Percentiles rank a stretch among this genome's conserved stretches.
These are phyloP conservation scores for Xyliphius kryptos DNA, from an alignment of 2,113 vertebrate genomes.

Conservation along the genomic window DNA sequence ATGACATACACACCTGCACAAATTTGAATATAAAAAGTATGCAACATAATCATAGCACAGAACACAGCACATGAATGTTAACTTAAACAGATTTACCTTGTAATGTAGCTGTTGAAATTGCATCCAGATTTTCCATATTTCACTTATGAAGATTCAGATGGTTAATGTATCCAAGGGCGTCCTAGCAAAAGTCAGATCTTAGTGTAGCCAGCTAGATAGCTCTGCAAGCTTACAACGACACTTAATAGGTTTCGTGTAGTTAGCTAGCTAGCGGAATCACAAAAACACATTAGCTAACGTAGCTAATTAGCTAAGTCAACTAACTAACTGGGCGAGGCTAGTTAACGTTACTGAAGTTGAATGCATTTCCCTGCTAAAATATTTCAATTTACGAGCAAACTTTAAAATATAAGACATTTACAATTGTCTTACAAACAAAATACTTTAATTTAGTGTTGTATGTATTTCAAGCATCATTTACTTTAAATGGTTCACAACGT, in stretches of 20 bases:
- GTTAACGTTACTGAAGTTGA: too few species aligned
- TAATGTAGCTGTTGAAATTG: background rate
- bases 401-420: conserved; percentile 4
- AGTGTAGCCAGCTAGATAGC: too few species aligned
- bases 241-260: too few species aligned
- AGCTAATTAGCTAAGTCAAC: background rate
- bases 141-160: background rate
- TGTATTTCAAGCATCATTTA: background rate
- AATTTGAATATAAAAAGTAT: background rate
- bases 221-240: conserved; percentile 4
- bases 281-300: too few species aligned
- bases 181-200: conserved; percentile 5
- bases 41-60: too few species aligned
- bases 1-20: background rate
- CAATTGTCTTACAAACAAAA: background rate
- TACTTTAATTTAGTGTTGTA: background rate
- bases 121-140: background rate
- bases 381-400: conserved; percentile 2
- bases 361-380: too few species aligned
- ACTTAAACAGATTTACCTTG: background rate
- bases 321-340: conserved; percentile 1
- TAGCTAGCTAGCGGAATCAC: too few species aligned
- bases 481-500: background rate
- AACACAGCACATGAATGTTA: too few species aligned
- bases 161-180: conserved; percentile 2